These are phyloP conservation scores for Heliothis subflexa DNA, from an alignment of 1,140 invertebrate species.

Conservation along the genomic window DNA sequence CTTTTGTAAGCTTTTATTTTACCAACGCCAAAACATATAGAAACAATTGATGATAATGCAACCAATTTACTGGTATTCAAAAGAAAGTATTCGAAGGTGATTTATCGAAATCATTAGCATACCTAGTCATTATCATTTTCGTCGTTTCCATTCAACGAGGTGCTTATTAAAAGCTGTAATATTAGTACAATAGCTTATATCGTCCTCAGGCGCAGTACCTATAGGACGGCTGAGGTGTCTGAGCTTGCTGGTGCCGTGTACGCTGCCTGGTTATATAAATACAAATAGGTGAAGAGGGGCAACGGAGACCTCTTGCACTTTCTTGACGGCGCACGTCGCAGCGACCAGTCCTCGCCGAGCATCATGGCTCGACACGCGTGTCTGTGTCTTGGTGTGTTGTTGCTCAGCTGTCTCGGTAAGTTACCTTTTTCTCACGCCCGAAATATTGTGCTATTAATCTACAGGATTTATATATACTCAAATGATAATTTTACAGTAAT, in stretches of 20 bases:
- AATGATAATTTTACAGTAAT: not conserved
- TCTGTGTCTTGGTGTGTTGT: constrained; percentile 80
- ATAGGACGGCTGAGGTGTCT: constrained; percentile 74
- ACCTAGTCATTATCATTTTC: constrained; percentile 51
- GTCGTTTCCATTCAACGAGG: constrained; percentile 59
- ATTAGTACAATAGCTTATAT: constrained; percentile 65
- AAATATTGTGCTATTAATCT: constrained; percentile 1
- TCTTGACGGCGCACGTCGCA: constrained; percentile 77
- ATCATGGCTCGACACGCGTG: constrained; percentile 84
- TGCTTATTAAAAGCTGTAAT: constrained; percentile 77
- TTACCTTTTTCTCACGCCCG: constrained; percentile 52
- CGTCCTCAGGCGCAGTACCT: constrained; percentile 65
- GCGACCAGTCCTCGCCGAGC: constrained; percentile 82
- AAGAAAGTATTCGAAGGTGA: constrained; percentile 49
- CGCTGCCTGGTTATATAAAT: constrained; percentile 83
- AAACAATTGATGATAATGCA: constrained; percentile 4
- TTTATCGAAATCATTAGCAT: constrained; percentile 38
- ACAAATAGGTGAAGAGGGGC: constrained; percentile 86
- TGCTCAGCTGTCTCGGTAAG: constrained; percentile 79
- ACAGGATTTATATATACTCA: not conserved
- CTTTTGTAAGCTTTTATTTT: no score
- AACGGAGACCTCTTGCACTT: constrained; percentile 83
- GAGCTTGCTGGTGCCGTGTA: constrained; percentile 64
- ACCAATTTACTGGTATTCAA: not conserved
- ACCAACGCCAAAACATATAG: no score